A percentile compares a stretch with the other conserved stretches of the same genome.
These are phyloP conservation scores for Ichneumoninae sp. DNA, from an alignment of 2,888 invertebrate genomes.

Conservation along the genomic window DNA sequence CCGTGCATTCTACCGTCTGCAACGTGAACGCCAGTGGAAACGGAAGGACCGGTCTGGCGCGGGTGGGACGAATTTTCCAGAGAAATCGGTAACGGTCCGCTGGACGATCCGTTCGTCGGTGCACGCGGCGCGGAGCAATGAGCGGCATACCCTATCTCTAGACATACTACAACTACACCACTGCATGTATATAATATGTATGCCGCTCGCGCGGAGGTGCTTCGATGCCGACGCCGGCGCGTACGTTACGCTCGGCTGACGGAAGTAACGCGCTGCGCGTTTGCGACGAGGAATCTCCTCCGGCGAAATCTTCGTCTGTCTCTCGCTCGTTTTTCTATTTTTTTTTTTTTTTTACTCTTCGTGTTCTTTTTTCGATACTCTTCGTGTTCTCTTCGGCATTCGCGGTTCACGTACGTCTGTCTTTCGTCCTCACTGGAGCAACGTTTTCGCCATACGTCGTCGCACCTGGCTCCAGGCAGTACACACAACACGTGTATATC, in stretches of 20 bases:
- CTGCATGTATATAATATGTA: constrained; percentile 18
- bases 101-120: constrained; percentile 63
- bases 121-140: constrained; percentile 46
- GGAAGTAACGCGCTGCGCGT: constrained; percentile 65
- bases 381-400: constrained; percentile 20
- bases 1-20: constrained; percentile 25
- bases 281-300: constrained; percentile 63
- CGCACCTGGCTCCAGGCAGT: constrained; percentile 38
- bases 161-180: constrained; percentile 22
- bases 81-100: constrained; percentile 70
- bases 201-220: constrained; percentile 39
- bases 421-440: constrained; percentile 26
- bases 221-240: constrained; percentile 57
- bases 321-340: constrained; percentile 36
- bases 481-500: background rate
- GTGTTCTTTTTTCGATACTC: background rate
- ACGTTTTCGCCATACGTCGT: constrained; percentile 45
- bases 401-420: constrained; percentile 18
- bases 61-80: constrained; percentile 65
- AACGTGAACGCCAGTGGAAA: constrained; percentile 41
- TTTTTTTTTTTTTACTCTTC: constrained; percentile 18
- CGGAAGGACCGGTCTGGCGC: constrained; percentile 37
- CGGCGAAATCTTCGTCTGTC: constrained; percentile 58
- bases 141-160: constrained; percentile 39
- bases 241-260: constrained; percentile 65